Evolutionary conservation across 2,113 vertebrate genomes (phyloP).

Genomic region (Macheiramphus alcinus): DNA sequence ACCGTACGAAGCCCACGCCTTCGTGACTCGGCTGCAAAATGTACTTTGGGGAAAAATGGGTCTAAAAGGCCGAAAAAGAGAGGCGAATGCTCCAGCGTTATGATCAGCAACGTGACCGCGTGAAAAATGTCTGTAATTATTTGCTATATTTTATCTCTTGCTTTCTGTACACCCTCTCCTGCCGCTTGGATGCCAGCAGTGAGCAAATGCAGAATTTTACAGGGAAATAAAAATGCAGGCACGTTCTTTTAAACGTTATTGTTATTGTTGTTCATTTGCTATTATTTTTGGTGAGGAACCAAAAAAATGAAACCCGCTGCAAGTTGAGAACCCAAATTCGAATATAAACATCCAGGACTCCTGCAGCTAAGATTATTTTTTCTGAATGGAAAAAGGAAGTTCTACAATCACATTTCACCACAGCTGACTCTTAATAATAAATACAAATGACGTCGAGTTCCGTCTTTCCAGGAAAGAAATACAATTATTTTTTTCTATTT

Average conservation of each 20-base stretch:
- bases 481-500: constrained; percentile 31
- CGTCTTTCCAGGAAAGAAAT: constrained; percentile 67
- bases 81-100: neutral
- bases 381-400: constrained; percentile 68
- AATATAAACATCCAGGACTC: constrained; percentile 61
- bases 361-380: constrained; percentile 68
- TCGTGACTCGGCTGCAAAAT: neutral
- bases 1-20: neutral
- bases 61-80: neutral
- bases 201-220: constrained; percentile 16
- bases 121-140: neutral
- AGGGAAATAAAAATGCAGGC: constrained; percentile 40
- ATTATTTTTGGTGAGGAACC: constrained; percentile 55
- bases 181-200: neutral
- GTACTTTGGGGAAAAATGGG: neutral
- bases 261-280: constrained; percentile 51
- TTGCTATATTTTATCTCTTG: neutral
- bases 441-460: constrained; percentile 66
- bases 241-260: neutral
- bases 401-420: constrained; percentile 66
- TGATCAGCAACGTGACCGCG: neutral
- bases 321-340: constrained; percentile 36
- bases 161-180: neutral
- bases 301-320: constrained; percentile 42
- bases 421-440: constrained; percentile 70